A percentile compares a stretch with the other conserved stretches of the same genome.
Conservation (phyloP, 2,113 vertebrate species). For the Festucalex cinctus region DNA sequence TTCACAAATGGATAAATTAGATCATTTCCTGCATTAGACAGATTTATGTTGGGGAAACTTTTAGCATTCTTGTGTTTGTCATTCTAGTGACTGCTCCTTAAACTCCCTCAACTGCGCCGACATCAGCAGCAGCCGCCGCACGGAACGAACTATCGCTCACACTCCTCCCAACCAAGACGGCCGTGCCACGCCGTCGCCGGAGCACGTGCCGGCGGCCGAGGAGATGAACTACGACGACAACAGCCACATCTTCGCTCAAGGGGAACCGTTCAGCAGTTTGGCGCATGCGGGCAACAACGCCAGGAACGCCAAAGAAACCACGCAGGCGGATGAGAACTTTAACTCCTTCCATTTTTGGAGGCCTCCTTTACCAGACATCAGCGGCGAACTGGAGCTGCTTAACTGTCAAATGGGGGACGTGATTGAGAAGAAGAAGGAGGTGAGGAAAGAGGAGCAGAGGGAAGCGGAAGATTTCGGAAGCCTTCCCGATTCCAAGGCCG, state of each 20-base stretch:
- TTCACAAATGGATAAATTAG: background rate
- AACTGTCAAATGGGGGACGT: conserved; percentile 45
- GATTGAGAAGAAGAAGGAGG: conserved; percentile 19
- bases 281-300: conserved; percentile 36
- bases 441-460: conserved; percentile 33
- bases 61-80: background rate
- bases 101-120: conserved; percentile 57
- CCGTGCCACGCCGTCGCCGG: conserved; percentile 60
- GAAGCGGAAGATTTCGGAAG: conserved; percentile 13
- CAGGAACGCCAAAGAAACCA: conserved; percentile 42
- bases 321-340: conserved; percentile 72
- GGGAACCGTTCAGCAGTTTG: conserved; percentile 16
- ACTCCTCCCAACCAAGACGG: conserved; percentile 62
- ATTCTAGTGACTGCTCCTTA: conserved; percentile 53
- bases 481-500: conserved; percentile 39
- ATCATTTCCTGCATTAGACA: background rate
- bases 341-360: conserved; percentile 84
- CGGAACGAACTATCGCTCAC: conserved; percentile 50
- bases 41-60: background rate
- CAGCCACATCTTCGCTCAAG: conserved; percentile 24
- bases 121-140: conserved; percentile 44
- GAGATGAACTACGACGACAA: conserved; percentile 51
- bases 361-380: conserved; percentile 84
- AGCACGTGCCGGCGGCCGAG: conserved; percentile 45
- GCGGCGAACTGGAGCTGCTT: conserved; percentile 80